A percentile compares a stretch with the other conserved stretches of the same genome.
Conservation (phyloP, 2,888 invertebrate species). For the Torymus aiolomorphi region DNA sequence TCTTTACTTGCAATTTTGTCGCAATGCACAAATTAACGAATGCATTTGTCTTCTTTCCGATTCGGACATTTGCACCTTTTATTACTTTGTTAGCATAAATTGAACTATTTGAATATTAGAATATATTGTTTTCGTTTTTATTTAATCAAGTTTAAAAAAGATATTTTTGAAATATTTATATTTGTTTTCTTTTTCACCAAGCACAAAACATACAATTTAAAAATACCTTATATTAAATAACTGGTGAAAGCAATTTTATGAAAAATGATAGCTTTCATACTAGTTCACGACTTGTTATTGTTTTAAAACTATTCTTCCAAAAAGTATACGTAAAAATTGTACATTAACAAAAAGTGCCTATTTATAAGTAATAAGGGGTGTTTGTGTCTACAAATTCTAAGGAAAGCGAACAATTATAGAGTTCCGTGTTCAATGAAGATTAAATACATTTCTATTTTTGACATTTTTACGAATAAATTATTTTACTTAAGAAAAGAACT, state of each 20-base stretch:
- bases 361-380: slow-evolving; percentile 29
- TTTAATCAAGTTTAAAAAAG: too few relatives aligned
- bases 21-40: slow-evolving; percentile 32
- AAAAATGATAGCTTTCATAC: too few relatives aligned
- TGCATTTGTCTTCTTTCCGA: slow-evolving; percentile 30
- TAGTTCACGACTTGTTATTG: too few relatives aligned
- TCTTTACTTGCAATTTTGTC: slow-evolving; percentile 23
- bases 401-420: slow-evolving; percentile 21
- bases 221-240: too few relatives aligned
- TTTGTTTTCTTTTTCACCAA: too few relatives aligned
- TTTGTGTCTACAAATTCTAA: background rate
- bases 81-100: slow-evolving; percentile 6
- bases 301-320: too few relatives aligned
- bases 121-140: too few relatives aligned
- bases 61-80: slow-evolving; percentile 20
- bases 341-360: background rate
- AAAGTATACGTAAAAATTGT: too few relatives aligned
- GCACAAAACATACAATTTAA: too few relatives aligned
- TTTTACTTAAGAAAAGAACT: slow-evolving; percentile 42
- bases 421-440: slow-evolving; percentile 16
- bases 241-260: too few relatives aligned
- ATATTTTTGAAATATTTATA: too few relatives aligned
- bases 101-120: too few relatives aligned
- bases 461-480: slow-evolving; percentile 20
- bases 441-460: slow-evolving; percentile 10